Evolutionary conservation across 2,888 invertebrate genomes (phyloP).

Genomic region (Thymelicus sylvestris): DNA sequence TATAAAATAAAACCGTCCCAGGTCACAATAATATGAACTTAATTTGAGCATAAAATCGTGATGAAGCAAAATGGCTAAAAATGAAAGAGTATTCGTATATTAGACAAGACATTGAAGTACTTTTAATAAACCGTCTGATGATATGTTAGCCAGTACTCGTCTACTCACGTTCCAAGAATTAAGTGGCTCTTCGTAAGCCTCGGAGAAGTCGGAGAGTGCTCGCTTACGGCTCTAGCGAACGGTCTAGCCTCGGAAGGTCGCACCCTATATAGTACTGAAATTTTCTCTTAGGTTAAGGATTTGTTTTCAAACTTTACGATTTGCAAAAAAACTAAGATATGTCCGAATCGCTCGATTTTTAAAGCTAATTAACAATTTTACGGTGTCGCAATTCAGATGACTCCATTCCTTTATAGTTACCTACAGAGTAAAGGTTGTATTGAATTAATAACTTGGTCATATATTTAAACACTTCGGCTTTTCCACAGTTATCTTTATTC

Average conservation of each 20-base stretch:
- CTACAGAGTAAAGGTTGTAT: too few relatives aligned
- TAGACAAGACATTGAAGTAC: slow-evolving; percentile 6
- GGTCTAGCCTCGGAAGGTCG: slow-evolving; percentile 1
- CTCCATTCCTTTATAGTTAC: too few relatives aligned
- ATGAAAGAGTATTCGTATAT: neutral
- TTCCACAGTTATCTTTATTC: too few relatives aligned
- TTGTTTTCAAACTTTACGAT: neutral
- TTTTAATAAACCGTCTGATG: slow-evolving; percentile 20
- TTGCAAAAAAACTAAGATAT: too few relatives aligned
- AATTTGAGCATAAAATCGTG: too few relatives aligned
- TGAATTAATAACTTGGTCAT: too few relatives aligned
- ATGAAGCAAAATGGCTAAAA: neutral
- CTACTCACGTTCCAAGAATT: slow-evolving; percentile 14
- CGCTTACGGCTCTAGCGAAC: slow-evolving; percentile 26
- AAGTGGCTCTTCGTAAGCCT: slow-evolving; percentile 28
- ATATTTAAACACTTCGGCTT: too few relatives aligned
- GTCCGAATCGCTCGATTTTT: too few relatives aligned
- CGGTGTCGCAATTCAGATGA: too few relatives aligned
- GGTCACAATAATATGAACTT: too few relatives aligned
- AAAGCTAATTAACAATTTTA: too few relatives aligned
- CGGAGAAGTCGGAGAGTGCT: slow-evolving; percentile 22
- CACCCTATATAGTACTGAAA: neutral
- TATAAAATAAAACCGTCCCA: too few relatives aligned
- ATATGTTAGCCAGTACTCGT: slow-evolving; percentile 32
- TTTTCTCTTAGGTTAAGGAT: neutral